Evolutionary conservation across 1,140 invertebrate species (phyloP).

Genomic region (Parasteatoda tepidariorum): DNA sequence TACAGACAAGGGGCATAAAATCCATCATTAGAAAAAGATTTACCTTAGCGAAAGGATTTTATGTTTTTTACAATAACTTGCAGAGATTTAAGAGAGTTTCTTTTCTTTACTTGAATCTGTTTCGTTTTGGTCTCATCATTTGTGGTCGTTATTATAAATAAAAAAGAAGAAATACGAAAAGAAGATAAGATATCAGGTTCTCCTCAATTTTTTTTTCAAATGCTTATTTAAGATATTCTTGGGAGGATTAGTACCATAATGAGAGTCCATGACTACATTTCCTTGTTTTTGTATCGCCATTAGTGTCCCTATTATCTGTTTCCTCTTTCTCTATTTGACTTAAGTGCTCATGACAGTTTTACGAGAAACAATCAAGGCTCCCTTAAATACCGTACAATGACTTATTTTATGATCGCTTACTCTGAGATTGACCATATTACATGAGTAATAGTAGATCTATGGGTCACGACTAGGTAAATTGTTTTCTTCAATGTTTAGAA

Average conservation of each 20-base stretch:
- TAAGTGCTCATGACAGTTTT: too few relatives aligned
- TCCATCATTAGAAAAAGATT: slow-evolving; percentile 58
- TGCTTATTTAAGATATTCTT: too few relatives aligned
- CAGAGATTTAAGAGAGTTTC: slow-evolving; percentile 18
- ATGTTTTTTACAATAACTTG: slow-evolving; percentile 27
- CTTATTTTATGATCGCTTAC: too few relatives aligned
- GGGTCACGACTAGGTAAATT: too few relatives aligned
- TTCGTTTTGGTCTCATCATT: slow-evolving; percentile 19
- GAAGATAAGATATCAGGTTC: slow-evolving; percentile 13
- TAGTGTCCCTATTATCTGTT: too few relatives aligned
- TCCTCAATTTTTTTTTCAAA: slow-evolving; percentile 36
- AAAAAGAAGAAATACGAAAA: slow-evolving; percentile 35
- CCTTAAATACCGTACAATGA: too few relatives aligned
- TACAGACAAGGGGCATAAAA: not conserved
- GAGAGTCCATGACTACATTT: not conserved
- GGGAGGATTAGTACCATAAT: slow-evolving; percentile 39
- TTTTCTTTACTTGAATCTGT: not conserved
- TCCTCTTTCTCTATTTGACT: too few relatives aligned
- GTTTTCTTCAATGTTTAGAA: too few relatives aligned
- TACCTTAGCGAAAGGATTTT: slow-evolving; percentile 5
- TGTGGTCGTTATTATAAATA: slow-evolving; percentile 32
- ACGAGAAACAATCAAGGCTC: too few relatives aligned
- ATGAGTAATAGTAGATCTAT: too few relatives aligned
- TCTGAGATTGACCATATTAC: too few relatives aligned
- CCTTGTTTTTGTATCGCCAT: too few relatives aligned